phyloP scores from a whole-genome alignment of 2,113 vertebrate genomes.

The Rhipidura dahli region DNA sequence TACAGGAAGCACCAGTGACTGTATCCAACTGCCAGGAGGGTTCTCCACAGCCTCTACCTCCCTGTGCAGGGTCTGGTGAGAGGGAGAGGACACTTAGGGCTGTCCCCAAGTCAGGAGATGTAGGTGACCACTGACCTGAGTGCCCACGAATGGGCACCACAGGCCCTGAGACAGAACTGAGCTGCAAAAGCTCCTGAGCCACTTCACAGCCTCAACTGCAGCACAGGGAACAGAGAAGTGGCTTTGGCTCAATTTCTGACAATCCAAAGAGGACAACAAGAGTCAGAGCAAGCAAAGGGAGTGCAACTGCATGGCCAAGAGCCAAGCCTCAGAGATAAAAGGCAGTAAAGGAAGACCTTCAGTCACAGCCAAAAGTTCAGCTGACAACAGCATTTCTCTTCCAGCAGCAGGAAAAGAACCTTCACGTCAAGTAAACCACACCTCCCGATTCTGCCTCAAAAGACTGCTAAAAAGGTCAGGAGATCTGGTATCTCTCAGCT shows the following conservation, averaged over 20 bases:
- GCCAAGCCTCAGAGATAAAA: conserved; percentile 11
- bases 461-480: conserved; percentile 40
- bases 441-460: not conserved
- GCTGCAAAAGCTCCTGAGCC: not conserved
- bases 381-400: conserved; percentile 30
- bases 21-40: not conserved
- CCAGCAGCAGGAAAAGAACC: conserved; percentile 2
- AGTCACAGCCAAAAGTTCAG: conserved; percentile 17
- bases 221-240: not conserved
- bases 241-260: not conserved
- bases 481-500: conserved; percentile 4
- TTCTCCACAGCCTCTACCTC: not conserved
- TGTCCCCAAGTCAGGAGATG: not conserved
- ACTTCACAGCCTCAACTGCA: not conserved
- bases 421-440: conserved; percentile 37
- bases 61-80: not conserved
- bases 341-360: conserved; percentile 21
- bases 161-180: not conserved
- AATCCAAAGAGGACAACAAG: not conserved
- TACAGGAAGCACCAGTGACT: not conserved
- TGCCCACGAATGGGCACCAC: not conserved
- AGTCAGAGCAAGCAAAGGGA: not conserved
- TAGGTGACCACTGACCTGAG: not conserved
- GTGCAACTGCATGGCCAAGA: not conserved
- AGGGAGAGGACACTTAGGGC: not conserved